Base-by-base conservation (phyloP, 2,888 invertebrate genomes). In the Cheilosia vernalis region DNA sequence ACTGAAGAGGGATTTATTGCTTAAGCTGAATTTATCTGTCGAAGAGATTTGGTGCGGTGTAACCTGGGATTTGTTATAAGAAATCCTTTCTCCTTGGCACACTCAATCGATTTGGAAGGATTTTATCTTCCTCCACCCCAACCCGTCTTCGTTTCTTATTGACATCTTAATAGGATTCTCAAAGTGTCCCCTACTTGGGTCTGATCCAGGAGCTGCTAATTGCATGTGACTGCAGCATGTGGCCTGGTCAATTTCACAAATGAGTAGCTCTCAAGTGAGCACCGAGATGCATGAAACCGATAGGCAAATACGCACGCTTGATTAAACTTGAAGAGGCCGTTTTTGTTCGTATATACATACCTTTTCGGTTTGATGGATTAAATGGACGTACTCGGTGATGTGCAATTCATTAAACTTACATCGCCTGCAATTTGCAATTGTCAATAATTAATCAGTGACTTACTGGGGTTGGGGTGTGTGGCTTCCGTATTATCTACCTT, bases 1-100 rank as follows among this genome's bases (percentile, higher is more conserved):
- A 64, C 74, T 67, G 60, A 60, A 58, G 66, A 67, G 40, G 83
- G 67, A 83, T 79, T 83, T 73, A 79, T 78, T 67, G 49, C 42
- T 79, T 79, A 53, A 72, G 64, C 60, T 49, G 64, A 58, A 56
- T 64, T 79, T 79, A 79, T 79, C 70, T 21, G 17, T 58, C 58
- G 64, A 60, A 49, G 53, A 58, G 58, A 51, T 60, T 53, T 55
- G 70, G 47, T 64, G 63, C 33, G 76, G 77, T 61, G 60, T 33
- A 55, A 64, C 64, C 60, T 21, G 58, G 61, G 77, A 76, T 82
- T 82, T 72, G 77, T 49, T 24, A 27, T 27, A 37, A 17, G 10
- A 10, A 64, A 64, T 49, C 15, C 44, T 49, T 37, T 77, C 51
- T 44, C 2, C 5, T 61, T n/a, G 63, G 63, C 51, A 55, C 30